Evolutionary conservation across 2,797 vertebrate genomes (phyloP), one percentile per base, ranked within the genome.

Genomic region (Pteronotus mesoamericanus): DNA sequence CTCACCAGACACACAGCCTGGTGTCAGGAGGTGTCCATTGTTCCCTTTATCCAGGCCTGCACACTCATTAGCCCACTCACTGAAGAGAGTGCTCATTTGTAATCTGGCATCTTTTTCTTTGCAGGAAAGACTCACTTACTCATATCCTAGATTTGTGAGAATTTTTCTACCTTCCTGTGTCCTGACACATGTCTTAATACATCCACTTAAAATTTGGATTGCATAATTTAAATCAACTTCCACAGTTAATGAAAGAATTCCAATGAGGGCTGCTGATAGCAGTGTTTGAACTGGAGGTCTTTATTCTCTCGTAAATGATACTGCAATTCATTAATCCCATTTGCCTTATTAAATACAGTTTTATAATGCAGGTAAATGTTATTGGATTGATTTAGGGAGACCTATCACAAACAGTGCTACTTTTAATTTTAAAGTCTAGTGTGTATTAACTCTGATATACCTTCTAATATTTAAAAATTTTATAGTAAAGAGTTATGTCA

Each of bases 1-100:
- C 99, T 99, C 99, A 99, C 98, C 97, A 98, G 98, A 99, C 99
- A 99, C 99, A 99, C 99, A 99, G 99, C 99, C 99, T 99, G 99
- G 99, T 99, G 99, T 99, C 99, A 99, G 99, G 98, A 99, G 99
- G 96, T 99, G 98, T 97, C 98, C 98, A 99, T 99, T 99, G 98
- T 99, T 98, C 98, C 97, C 98, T 99, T 98, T 99, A 99, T 99
- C 98, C 98, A 98, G 98, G 97, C 94, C 97, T 97, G 97, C 98
- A 98, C 98, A 98, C 97, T 98, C 98, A 99, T 98, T 99, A 98
- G 99, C 98, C 98, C 96, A 86, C 97, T 98, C 94, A 96, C 98
- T 97, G 97, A 98, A 98, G 94, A 92, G 91, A 96, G 94, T 42
- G 42, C 98, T 98, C 98, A 98, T 98, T 98, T 98, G 98, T 98